Base-by-base conservation (phyloP, 1,140 invertebrate genomes). In the Aphelenchoides avenae region DNA sequence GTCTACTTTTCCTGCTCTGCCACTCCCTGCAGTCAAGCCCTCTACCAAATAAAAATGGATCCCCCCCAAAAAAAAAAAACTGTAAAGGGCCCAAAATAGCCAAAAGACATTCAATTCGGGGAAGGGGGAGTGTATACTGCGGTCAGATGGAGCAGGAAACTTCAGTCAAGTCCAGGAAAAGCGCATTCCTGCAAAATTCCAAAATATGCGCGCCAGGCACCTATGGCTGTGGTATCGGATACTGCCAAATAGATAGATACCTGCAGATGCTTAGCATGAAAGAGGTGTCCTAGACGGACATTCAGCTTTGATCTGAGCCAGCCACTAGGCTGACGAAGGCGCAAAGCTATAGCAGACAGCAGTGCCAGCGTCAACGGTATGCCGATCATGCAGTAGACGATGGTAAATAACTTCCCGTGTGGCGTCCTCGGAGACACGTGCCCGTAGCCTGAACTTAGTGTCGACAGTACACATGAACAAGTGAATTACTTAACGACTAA, bases 371-470 rank as follows among this genome's bases (percentile, higher is more conserved):
- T 82, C 27, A 81, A 57, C 0, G 89, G 88, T 57, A 90, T 89
- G 2, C 88, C 88, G 33, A 89, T 79, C 9, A 87, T 77, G 0
- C 87, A 87, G 78, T 88, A 89, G 11, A 87, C 66, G 70, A 90
- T 87, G 78, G 87, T 89, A 79, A 91, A 89, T 39, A 88, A 78
- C 79, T 89, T 89, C 7, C 89, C 88, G 9, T 82, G 84, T 77
- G 86, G 83, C 27, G 87, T 87, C 24, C 88, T 78, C 5, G 89
- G 88, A 0, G 87, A 87, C 27, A 89, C 86, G 73, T 89, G 86
- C 11, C 89, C 89, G 79, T 90, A 90, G 39, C 89, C n/a, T n/a
- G n/a, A n/a, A n/a, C 87, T 89, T 78, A 1, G 79, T 57, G 36
- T 49, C 40, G 34, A 7, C 22, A 63, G 52, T 57, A 53, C 5